Base-by-base conservation (phyloP, 92 coral and sea anemone genomes). In the Parazoanthus darwini region DNA sequence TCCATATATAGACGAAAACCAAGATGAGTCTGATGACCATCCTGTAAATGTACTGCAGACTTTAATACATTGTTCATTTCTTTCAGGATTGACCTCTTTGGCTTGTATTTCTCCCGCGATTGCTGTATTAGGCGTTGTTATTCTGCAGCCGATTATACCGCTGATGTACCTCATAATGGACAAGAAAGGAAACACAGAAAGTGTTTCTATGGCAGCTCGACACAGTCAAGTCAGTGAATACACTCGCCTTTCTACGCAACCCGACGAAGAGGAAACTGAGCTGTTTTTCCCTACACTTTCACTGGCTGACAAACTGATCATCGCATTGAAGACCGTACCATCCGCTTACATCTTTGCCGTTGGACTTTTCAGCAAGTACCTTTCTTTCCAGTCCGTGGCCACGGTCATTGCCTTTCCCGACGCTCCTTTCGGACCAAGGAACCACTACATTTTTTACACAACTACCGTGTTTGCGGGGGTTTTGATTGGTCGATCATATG, bases 151-250 rank as follows among this genome's bases (percentile, higher is more conserved):
- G 72, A 25, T 66, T 18, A 66, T 66, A 16, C 23, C 26, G 4
- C 72, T 66, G 72, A 66, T 66, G 72, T 66, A 66, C 72, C 23
- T 66, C 72, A 66, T 66, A 20, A 66, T 66, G 72, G 72, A 66
- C 26, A 66, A 66, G 25, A 66, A 25, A 22, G 72, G 72, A 22
- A 66, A 66, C 5, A 22, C n/a, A 66, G 72, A 66, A 7, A 25
- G 3, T 66, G 72, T 66, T 20, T 2, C 72, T 25, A 66, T 66
- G 72, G 72, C 26, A 66, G 22, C 72, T 66, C n/a, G 15, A 66
- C 72, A 20, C 72, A 66, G 26, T 22, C 72, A 66, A 66, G 72
- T 66, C 33, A 29, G 33, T 5, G 26, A 66, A 29, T 66, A 66
- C 72, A 66, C n/a, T 15, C 26, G n/a, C 25, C 72, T 66, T 66